Evolutionary conservation across 30 jellyfish, hydroid and myxozoan species (phyloP).

Genomic region (Nemopilema nomurai): DNA sequence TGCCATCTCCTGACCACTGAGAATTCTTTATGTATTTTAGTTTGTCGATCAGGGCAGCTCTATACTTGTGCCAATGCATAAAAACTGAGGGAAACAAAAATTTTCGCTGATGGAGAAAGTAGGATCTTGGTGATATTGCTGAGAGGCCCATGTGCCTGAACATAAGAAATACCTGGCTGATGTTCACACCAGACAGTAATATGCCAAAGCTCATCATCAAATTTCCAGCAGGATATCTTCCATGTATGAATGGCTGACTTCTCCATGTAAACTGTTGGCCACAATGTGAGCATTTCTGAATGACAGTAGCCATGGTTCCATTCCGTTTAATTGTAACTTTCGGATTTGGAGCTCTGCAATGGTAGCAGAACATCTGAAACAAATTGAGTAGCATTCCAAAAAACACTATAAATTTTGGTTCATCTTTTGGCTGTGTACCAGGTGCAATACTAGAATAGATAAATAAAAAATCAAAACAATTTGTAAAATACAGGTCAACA

Average conservation of each 20-base stretch:
- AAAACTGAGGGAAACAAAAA: constrained; percentile 26
- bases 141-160: constrained; percentile 36
- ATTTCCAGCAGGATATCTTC: constrained; percentile 27
- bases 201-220: constrained; percentile 26
- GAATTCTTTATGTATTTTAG: background rate
- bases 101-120: constrained; percentile 16
- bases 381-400: constrained; percentile 27
- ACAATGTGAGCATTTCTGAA: constrained; percentile 11
- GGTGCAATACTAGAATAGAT: constrained; percentile 28
- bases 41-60: background rate
- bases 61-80: background rate
- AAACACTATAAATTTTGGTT: constrained; percentile 44
- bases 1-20: constrained; percentile 35
- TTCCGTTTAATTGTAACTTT: background rate
- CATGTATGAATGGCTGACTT: constrained; percentile 4
- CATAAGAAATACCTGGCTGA: constrained; percentile 36
- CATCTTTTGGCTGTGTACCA: constrained; percentile 24
- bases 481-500: too few relatives aligned
- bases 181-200: constrained; percentile 21
- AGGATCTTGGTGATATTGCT: constrained; percentile 21
- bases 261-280: constrained; percentile 12
- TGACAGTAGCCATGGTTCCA: constrained; percentile 34
- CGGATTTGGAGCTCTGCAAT: background rate
- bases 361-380: constrained; percentile 23
- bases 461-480: too few relatives aligned